These are phyloP conservation scores for Anoplius nigerrimus DNA, from an alignment of 2,888 invertebrate species.

Conservation along the genomic window DNA sequence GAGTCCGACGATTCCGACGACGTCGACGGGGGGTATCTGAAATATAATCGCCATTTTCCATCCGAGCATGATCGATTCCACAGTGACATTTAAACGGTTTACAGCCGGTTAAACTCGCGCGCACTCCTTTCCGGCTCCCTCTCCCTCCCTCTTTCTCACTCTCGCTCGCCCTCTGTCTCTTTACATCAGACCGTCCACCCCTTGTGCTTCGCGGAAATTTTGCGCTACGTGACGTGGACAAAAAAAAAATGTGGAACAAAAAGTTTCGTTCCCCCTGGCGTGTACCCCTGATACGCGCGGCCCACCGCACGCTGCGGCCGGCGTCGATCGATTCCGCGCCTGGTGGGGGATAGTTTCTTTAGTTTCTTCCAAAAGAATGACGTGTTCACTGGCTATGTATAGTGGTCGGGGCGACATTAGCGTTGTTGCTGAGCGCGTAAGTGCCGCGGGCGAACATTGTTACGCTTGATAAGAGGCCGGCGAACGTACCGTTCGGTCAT, in stretches of 20 bases:
- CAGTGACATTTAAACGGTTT: constrained; percentile 10
- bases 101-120: constrained; percentile 3
- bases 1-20: no score
- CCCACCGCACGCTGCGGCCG: constrained; percentile 1
- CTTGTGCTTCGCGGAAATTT: constrained; percentile 26
- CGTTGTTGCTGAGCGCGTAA: constrained; percentile 27
- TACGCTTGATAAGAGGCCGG: no score
- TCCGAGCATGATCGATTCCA: constrained; percentile 20
- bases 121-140: background rate
- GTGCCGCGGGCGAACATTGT: no score
- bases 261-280: constrained; percentile 36
- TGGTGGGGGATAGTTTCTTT: constrained; percentile 60
- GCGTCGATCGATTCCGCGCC: background rate
- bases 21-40: no score
- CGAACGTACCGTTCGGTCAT: no score
- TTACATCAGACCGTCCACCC: background rate
- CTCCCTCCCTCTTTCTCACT: background rate
- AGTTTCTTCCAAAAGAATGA: constrained; percentile 72
- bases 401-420: constrained; percentile 65
- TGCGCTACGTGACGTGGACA: constrained; percentile 26
- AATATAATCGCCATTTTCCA: background rate
- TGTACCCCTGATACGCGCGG: background rate
- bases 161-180: background rate
- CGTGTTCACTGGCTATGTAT: constrained; percentile 69
- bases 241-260: constrained; percentile 45